Base-by-base conservation (phyloP, 35 echinoderm and acorn worm genomes). In the Patiria miniata region DNA sequence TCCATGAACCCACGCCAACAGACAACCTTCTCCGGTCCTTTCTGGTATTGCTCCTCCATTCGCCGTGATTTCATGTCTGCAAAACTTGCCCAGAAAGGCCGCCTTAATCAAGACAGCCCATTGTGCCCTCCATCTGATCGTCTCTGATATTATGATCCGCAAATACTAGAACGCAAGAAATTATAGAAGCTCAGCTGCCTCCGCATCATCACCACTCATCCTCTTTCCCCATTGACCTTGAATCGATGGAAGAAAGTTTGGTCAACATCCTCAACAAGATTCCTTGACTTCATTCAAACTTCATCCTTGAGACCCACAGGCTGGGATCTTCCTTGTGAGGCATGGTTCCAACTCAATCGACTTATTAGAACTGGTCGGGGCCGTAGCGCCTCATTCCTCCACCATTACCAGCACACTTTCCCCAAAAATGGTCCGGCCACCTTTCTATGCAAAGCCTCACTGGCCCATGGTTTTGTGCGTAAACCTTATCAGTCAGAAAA, bases 1-100 rank as follows among this genome's bases (percentile, higher is more conserved):
- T 68, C 60, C 18, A 68, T 23, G 22, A 16, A 6, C 60, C 60
- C 1, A n/a, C 1, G n/a, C 16, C 60, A 23, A 68, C 60, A 68
- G 60, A 68, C 5, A 68, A 68, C 60, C 0, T 68, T 23, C n/a
- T n/a, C 60, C 60, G 8, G 22, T 6, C 60, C 60, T 21, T n/a
- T 23, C 60, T 68, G 60, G 60, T 23, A 68, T 68, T 68, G 60
- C n/a, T 68, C 60, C 60, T 19, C 8, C 60, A 16, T 68, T 68
- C 19, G 5, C 30, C 8, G 7, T 68, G 60, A 68, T 68, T n/a
- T 68, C 1, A 57, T 57, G 54, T 57, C 54, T 4, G 54, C 54
- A 4, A 57, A 57, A 57, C 54, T 1, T 57, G 1, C 54, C 22
- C 54, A 57, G 1, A 57, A 57, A 57, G 8, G 54, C 54, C 2